Base-by-base conservation (phyloP, 2,888 invertebrate genomes). In the Sisyra nigra region DNA sequence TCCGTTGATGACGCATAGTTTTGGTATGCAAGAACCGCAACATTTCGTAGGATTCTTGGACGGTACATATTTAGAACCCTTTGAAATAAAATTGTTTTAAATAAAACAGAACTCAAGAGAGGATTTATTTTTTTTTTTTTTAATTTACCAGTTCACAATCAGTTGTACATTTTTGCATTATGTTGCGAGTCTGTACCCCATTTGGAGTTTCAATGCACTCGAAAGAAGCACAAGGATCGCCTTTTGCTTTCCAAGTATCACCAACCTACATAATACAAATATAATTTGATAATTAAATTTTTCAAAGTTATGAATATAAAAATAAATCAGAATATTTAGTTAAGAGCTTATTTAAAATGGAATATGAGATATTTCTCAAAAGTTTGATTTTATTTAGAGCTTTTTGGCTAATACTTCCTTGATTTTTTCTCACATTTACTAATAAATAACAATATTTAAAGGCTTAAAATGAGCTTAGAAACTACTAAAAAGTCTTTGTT, bases 1-100 rank as follows among this genome's bases (percentile, higher is more conserved):
- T 1, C 64, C 67, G 18, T 62, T 60, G 42, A 67, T 58, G 2
- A 71, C 59, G 52, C 76, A 76, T 2, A 68, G 68, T 4, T 66
- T 62, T 1, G 71, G 67, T 34, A 58, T 52, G 54, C 77, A 77
- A 24, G 58, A 56, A 4, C 77, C 77, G 53, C 77, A 77, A 51
- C 82, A 82, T 47, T 63, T 54, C 3, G 59, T 55, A 6, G 65
- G 62, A 15, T 61, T 49, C 0, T 65, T 51, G 1, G 55, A 54
- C 11, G 48, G 51, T 9, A 46, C 45, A 50, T 80, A 79, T 37
- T 57, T 57, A 58, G 69, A 78, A 1, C 84, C 85, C 29, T 68
- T 53, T 3, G 52, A 52, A 41, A 56, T 55, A 4, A 42, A n/a
- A 31, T 36, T 24, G 13, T 18, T 8, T 18, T 17, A 19, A 38